Evolutionary conservation across 1,140 invertebrate species (phyloP).

Genomic region (Acyrthosiphon pisum): DNA sequence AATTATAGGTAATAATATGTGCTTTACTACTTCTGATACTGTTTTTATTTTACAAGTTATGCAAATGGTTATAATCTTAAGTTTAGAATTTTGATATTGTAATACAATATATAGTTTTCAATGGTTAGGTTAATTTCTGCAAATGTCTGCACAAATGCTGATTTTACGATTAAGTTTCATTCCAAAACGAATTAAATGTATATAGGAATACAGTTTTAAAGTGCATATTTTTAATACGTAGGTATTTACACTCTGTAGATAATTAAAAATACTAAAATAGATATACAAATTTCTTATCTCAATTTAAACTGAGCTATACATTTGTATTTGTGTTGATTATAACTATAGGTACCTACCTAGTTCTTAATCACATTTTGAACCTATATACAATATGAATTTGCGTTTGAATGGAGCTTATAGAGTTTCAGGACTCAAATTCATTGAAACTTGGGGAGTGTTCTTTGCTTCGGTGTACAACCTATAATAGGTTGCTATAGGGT

Average conservation of each 20-base stretch:
- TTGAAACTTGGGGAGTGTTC: neutral
- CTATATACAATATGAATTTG: neutral
- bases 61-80: neutral
- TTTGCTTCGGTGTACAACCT: neutral
- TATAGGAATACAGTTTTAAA: neutral
- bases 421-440: too few relatives aligned
- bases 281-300: neutral
- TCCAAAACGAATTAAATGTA: neutral
- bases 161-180: neutral
- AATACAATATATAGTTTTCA: neutral
- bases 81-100: neutral
- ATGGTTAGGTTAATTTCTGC: neutral
- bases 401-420: neutral
- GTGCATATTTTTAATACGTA: neutral
- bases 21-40: neutral
- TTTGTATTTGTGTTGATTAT: neutral
- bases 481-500: accelerated
- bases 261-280: neutral
- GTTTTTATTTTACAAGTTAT: neutral
- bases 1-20: neutral
- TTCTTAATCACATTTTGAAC: neutral
- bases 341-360: neutral
- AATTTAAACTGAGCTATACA: neutral
- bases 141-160: neutral
- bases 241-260: neutral